A percentile compares a stretch with the other conserved stretches of the same genome.
These are phyloP conservation scores for Bettongia penicillata DNA, from an alignment of 2,113 vertebrate species.

Conservation along the genomic window DNA sequence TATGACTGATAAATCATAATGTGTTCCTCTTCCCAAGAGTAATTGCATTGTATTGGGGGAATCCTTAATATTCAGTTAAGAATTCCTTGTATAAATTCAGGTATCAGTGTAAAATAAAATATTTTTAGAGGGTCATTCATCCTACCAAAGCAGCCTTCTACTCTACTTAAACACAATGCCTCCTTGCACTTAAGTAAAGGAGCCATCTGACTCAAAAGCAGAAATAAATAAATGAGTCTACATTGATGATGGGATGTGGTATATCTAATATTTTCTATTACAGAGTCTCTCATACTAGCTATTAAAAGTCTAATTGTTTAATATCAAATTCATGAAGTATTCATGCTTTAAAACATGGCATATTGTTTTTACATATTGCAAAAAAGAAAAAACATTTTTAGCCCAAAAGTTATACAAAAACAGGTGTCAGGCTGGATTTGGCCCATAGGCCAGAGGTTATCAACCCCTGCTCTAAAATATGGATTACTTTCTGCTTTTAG, in stretches of 20 bases:
- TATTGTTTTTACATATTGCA: not conserved
- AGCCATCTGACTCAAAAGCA: not conserved
- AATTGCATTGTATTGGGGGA: not conserved
- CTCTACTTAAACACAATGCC: too few relatives aligned
- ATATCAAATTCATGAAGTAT: not conserved
- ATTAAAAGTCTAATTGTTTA: not conserved
- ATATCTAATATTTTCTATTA: not conserved
- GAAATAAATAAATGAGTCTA: not conserved
- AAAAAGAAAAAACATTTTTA: not conserved
- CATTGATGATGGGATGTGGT: not conserved
- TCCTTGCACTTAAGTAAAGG: not conserved
- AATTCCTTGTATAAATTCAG: not conserved
- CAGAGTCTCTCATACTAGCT: not conserved
- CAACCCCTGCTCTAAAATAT: not conserved
- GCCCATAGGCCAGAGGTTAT: not conserved
- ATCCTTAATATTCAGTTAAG: not conserved
- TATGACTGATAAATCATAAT: too few relatives aligned
- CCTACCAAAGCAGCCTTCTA: not conserved
- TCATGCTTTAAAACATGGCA: not conserved
- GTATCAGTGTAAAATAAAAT: not conserved
- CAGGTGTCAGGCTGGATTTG: not conserved
- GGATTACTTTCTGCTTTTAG: slow-evolving; percentile 11
- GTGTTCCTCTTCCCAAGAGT: too few relatives aligned
- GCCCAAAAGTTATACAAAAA: not conserved
- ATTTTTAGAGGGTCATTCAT: not conserved